Evolutionary conservation across 1,140 invertebrate genomes (phyloP), one percentile per base, ranked within the genome.

Genomic region (Euborellia annulipes): DNA sequence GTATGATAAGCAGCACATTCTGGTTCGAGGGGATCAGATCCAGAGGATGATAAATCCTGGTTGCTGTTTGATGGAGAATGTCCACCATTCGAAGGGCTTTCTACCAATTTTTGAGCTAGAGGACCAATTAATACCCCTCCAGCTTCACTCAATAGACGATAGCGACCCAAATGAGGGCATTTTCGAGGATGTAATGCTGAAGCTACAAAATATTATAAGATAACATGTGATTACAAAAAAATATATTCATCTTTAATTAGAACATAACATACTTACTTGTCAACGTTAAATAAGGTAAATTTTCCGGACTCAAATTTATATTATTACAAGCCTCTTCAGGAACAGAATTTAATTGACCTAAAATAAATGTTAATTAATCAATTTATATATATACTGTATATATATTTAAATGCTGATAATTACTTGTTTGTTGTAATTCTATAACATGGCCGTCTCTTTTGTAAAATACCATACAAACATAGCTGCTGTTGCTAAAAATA

Each of bases 381-480:
- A n/a, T 27, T 27, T 27, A 27, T 27, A 6, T 17, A 6, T 6
- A 38, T 38, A 8, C 14, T 16, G n/a, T 16, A 38, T 2, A 19
- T 41, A 22, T 20, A 20, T 18, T 41, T 17, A 20, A 13, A 21
- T 38, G 17, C 7, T 7, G 16, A 41, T 18, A 17, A 18, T 61
- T 53, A 69, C 67, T 59, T 50, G 72, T 71, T 43, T 76, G 69
- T 48, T 74, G 71, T 23, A 74, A 55, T 55, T 76, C 72, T 43
- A 75, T 71, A 3, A 76, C 67, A 50, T 73, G 65, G 13, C 61
- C 58, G 44, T 70, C 71, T 46, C 72, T 63, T 45, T 62, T 64
- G 53, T 74, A 66, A 40, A 76, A 68, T 43, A 68, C 67, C 64
- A 73, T 70, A 52, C 73, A 76, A 30, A 72, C 64, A 51, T 73